These are phyloP conservation scores for Lacerta viridis DNA, from an alignment of 2,797 vertebrate species.

Conservation along the genomic window DNA sequence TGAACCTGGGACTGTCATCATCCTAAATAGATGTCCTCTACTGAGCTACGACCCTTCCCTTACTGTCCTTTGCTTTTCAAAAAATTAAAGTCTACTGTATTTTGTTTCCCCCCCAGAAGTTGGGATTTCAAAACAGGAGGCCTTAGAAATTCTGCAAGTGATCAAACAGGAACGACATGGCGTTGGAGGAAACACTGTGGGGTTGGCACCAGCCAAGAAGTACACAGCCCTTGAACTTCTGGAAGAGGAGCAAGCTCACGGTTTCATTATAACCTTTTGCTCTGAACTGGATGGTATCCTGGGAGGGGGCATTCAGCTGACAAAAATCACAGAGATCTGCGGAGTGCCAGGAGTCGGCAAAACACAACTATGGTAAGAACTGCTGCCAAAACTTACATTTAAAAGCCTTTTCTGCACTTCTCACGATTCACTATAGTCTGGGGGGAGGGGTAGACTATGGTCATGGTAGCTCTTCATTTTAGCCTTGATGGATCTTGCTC, in stretches of 20 bases:
- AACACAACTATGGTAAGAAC: conserved; percentile 92
- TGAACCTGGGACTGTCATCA: too few relatives aligned
- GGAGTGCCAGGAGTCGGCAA: conserved; percentile 93
- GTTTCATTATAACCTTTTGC: conserved; percentile 91
- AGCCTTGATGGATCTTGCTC: too few relatives aligned
- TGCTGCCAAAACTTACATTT: neutral
- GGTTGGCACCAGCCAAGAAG: conserved; percentile 61
- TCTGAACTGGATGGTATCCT: conserved; percentile 88
- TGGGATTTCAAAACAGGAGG: conserved; percentile 88
- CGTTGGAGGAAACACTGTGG: conserved; percentile 56
- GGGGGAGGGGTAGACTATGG: too few relatives aligned
- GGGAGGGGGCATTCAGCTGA: conserved; percentile 90
- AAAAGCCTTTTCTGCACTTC: neutral
- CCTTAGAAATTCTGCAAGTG: conserved; percentile 85
- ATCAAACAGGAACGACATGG: conserved; percentile 72
- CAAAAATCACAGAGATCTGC: conserved; percentile 92
- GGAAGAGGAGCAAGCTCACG: conserved; percentile 86
- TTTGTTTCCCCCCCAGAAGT: conserved; percentile 82
- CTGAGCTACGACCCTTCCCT: too few relatives aligned
- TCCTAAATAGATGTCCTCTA: too few relatives aligned
- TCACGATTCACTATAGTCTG: neutral
- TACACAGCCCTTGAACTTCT: conserved; percentile 91
- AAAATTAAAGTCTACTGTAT: neutral
- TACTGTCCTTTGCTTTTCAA: neutral
- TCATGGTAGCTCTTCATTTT: too few relatives aligned